Conservation (phyloP, 2,113 vertebrate species). For the Candoia aspera region DNA sequence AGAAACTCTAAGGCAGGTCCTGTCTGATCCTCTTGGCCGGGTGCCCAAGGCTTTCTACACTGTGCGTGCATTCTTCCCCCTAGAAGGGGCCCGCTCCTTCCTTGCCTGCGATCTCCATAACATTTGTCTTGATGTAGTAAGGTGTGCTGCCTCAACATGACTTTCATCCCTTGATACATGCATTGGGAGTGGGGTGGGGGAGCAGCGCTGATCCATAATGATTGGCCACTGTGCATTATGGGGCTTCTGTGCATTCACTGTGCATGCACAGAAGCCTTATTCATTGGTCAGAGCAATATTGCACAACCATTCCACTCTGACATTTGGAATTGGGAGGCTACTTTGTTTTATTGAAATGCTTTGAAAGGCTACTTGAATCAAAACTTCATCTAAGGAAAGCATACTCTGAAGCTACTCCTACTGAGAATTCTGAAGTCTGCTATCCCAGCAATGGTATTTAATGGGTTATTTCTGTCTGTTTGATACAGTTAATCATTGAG, state of each 20-base stretch:
- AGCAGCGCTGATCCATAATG: neutral
- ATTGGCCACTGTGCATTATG: neutral
- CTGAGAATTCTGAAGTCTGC: neutral
- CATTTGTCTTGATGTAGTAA: neutral
- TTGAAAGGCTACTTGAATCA: neutral
- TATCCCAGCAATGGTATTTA: neutral
- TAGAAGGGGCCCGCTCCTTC: too few relatives aligned
- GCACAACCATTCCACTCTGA: neutral
- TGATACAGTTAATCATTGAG: neutral
- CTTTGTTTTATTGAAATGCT: neutral
- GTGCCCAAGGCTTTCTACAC: too few relatives aligned
- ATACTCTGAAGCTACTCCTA: neutral
- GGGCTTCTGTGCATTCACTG: neutral
- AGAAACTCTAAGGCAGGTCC: too few relatives aligned
- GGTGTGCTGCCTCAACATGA: neutral
- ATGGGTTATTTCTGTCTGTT: neutral
- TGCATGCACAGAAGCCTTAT: neutral
- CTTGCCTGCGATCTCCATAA: too few relatives aligned
- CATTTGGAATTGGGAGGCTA: neutral
- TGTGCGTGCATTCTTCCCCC: too few relatives aligned
- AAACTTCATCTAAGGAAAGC: too few relatives aligned
- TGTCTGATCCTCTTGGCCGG: too few relatives aligned
- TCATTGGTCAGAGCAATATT: neutral
- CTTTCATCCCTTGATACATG: neutral
- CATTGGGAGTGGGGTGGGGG: neutral